Conservation (phyloP, 1,140 invertebrate species). For the Drosophila simulans region DNA sequence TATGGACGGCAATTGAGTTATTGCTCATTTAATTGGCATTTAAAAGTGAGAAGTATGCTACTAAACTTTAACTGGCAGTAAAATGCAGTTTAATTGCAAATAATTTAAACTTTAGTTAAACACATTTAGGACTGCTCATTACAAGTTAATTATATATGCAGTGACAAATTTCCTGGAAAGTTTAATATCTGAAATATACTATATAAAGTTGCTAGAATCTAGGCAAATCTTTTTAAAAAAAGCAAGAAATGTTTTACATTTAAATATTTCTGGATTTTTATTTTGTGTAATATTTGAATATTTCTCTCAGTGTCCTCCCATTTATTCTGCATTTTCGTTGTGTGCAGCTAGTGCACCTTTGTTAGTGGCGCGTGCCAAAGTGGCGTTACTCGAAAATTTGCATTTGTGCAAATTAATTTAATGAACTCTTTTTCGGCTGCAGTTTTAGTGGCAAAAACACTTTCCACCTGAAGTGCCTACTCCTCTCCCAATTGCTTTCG, state of each 20-base stretch:
- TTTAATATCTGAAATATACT: too few species aligned
- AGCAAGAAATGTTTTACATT: not conserved
- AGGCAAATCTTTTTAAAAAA: too few species aligned
- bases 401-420: constrained; percentile 83
- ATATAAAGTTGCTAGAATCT: too few species aligned
- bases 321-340: constrained; percentile 17
- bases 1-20: not conserved
- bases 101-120: not conserved
- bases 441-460: constrained; percentile 60
- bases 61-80: not conserved
- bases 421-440: constrained; percentile 72
- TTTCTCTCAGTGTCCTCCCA: constrained; percentile 20
- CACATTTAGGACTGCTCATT: too few species aligned
- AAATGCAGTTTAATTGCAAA: not conserved
- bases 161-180: too few species aligned
- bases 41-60: not conserved
- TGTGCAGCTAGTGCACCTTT: constrained; percentile 34
- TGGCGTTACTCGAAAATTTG: constrained; percentile 75
- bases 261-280: too few species aligned
- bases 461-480: constrained; percentile 13
- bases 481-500: constrained; percentile 55
- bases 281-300: not conserved
- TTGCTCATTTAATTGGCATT: not conserved
- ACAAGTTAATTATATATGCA: too few species aligned
- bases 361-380: constrained; percentile 73